A percentile compares a stretch with the other conserved stretches of the same genome.
phyloP scores from a whole-genome alignment of 2,888 invertebrate genomes.

The Lobophora halterata region DNA sequence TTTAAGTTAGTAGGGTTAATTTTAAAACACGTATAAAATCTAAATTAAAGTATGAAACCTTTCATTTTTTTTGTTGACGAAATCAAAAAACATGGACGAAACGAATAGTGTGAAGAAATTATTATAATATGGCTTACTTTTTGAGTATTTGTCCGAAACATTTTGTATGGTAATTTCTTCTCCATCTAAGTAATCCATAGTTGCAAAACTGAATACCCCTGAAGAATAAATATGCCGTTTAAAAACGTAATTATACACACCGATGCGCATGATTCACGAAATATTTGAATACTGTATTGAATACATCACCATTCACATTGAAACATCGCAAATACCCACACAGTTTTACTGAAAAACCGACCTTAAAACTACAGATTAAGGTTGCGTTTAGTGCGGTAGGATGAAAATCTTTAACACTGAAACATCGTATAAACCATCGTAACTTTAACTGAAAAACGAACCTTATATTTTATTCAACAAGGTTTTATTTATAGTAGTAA shows the following conservation, averaged over 20 bases:
- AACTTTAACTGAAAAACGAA: conserved; percentile 27
- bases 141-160: too few species aligned
- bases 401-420: conserved; percentile 50
- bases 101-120: too few species aligned
- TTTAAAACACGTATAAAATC: too few species aligned
- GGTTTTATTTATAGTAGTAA: not conserved
- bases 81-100: too few species aligned
- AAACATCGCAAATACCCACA: conserved; percentile 36
- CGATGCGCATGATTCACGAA: conserved; percentile 68
- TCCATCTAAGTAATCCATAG: too few species aligned
- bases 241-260: conserved; percentile 68
- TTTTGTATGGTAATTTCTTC: too few species aligned
- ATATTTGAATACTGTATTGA: conserved; percentile 63
- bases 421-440: conserved; percentile 33
- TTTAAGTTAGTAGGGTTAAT: too few species aligned
- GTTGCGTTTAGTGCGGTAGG: too few species aligned
- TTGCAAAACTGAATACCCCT: conserved; percentile 45
- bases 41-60: too few species aligned
- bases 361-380: too few species aligned
- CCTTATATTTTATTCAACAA: not conserved
- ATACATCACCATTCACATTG: conserved; percentile 52
- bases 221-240: conserved; percentile 52
- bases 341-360: conserved; percentile 26
- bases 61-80: too few species aligned
- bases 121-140: too few species aligned